Evolutionary conservation across 37 sponge, comb jelly and placozoan genomes (phyloP), one percentile per base, ranked within the genome.

Genomic region (Tethya wilhelma): DNA sequence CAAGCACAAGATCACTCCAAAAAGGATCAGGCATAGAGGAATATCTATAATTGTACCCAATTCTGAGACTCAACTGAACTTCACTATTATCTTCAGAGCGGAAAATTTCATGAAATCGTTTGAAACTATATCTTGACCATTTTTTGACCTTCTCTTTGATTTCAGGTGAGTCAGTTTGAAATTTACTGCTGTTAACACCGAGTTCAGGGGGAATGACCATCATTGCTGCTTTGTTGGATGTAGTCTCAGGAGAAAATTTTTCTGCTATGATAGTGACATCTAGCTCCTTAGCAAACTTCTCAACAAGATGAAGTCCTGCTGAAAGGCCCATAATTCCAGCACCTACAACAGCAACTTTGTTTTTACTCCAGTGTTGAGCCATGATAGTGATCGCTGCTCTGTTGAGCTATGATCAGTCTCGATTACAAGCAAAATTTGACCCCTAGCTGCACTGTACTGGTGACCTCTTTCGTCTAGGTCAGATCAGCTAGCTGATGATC

Each of bases 311-410:
- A 4, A 39, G 5, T 28, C 71, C 81, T 2, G 77, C 72, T 26
- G 86, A 80, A 14, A 84, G 66, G 17, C 90, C 90, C 34, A 75
- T 73, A 17, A 80, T 67, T 12, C 90, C 90, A 29, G 90, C 90
- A 9, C 90, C 90, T 1, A 90, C 71, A 0, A 85, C 86, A 39
- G 70, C 90, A 22, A 89, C 79, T 39, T 62, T 26, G n/a, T n/a
- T n/a, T n/a, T n/a, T n/a, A n/a, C n/a, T n/a, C n/a, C 19, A 20
- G 56, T 20, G 19, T 53, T 53, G 19, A 53, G 19, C 19, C 17
- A 20, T 53, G 17, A 20, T 20, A 20, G 12, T 53, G 12, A 19
- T 53, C 17, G 19, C 19, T 20, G 19, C 12, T 53, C 12, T 19
- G 12, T 19, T 19, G 19, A 12, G 19, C 12, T 19, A 53, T n/a